A percentile compares a stretch with the other conserved stretches of the same genome.
phyloP scores from a whole-genome alignment of 1,140 invertebrate species.

The Lasioglossum baleicum region DNA sequence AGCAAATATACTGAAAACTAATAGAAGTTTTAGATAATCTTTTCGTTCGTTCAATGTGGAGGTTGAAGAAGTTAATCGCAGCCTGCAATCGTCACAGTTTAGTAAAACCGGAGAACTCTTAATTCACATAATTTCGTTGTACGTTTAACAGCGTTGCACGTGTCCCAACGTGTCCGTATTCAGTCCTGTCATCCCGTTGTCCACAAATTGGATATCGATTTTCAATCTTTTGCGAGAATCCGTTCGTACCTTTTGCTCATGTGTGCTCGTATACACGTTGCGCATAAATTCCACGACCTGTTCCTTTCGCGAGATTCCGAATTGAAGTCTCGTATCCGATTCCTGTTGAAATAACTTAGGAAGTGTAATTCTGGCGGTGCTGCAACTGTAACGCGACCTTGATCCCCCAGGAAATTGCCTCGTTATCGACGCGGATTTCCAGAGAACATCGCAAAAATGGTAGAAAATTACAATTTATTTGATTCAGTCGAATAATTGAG shows the following conservation, averaged over 20 bases:
- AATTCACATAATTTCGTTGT: background rate
- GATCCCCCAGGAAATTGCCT: background rate
- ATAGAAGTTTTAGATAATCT: no score
- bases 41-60: no score
- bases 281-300: background rate
- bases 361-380: background rate
- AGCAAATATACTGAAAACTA: no score
- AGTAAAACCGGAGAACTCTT: background rate
- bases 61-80: no score
- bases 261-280: background rate
- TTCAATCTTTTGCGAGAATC: constrained; percentile 11
- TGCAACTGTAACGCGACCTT: background rate
- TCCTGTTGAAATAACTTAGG: background rate
- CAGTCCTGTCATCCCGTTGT: background rate
- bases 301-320: background rate
- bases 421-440: background rate
- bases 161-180: background rate
- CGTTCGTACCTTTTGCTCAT: background rate
- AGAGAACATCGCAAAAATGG: background rate
- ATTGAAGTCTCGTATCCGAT: background rate
- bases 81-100: background rate
- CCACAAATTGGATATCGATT: constrained; percentile 28
- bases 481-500: no score
- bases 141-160: background rate
- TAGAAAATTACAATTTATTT: background rate